Evolutionary conservation across 2,113 vertebrate genomes (phyloP), one percentile per base, ranked within the genome.

Genomic region (Euleptes europaea): DNA sequence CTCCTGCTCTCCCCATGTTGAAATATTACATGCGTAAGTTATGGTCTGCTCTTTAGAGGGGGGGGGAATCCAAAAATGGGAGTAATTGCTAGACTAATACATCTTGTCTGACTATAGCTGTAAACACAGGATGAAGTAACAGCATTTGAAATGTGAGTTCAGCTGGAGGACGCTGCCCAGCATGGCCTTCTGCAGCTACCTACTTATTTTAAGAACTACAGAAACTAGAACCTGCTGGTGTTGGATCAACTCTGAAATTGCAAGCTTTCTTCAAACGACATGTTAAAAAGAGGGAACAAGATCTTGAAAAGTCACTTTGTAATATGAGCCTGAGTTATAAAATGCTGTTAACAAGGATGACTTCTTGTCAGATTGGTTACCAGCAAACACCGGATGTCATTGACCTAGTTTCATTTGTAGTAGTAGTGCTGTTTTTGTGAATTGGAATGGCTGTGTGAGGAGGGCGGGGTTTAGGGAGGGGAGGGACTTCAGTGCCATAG

Each of bases 281-380:
- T 86, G 49, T 80, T 33, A 84, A 86, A 92, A 86, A 42, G 19
- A 10, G 26, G 67, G 49, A 23, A 5, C 54, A 77, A 87, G 47
- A 49, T 23, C 88, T 82, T 91, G 86, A 80, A 85, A 88, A 86
- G 82, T 84, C 1, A 80, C 47, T 40, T 72, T 19, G 40, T 72
- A 72, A n/a, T 19, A 88, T 87, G 80, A 69, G 83, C n/a, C 35
- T 88, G 69, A 80, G 63, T 90, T 86, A 91, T 90, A 49, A 78
- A 77, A 78, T 65, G 54, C 38, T 82, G 4, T 89, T 65, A n/a
- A 76, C 51, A 70, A 0, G 42, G 78, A 89, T 75, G 67, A 19
- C 80, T 88, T 86, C 21, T 9, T 80, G 82, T 63, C 38, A 44
- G 70, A 9, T 2, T 31, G 54, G 21, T 49, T 91, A 71, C 49